phyloP scores from a whole-genome alignment of 2,888 invertebrate genomes.

The Thysanoteuthis rhombus region DNA sequence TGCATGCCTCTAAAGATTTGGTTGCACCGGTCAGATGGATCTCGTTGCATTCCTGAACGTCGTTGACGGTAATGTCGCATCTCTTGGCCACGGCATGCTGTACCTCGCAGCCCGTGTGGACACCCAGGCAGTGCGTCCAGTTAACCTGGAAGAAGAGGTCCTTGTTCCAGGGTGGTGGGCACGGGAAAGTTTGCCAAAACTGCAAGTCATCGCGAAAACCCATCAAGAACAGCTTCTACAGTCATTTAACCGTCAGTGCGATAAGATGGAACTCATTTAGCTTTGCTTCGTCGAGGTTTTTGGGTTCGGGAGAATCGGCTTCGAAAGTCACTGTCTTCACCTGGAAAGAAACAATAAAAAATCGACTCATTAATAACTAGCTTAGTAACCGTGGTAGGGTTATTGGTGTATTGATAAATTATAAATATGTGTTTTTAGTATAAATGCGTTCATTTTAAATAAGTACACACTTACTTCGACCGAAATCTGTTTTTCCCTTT shows the following conservation, averaged over 20 bases:
- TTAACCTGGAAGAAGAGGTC: constrained; percentile 41
- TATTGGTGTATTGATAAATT: no score
- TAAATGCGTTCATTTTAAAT: no score
- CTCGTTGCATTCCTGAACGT: constrained; percentile 25
- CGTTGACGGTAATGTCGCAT: constrained; percentile 39
- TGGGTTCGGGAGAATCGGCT: no score
- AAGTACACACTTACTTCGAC: no score
- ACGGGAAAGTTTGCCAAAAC: constrained; percentile 46
- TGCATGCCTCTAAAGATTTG: constrained; percentile 24
- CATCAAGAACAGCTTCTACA: constrained; percentile 24
- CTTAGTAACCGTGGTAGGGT: no score
- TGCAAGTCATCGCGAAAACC: constrained; percentile 33
- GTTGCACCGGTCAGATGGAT: constrained; percentile 24
- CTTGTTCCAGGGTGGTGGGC: constrained; percentile 47
- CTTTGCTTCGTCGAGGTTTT: background rate
- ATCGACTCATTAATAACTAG: background rate
- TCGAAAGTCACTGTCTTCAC: background rate
- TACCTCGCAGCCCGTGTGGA: constrained; percentile 40
- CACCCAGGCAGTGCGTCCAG: constrained; percentile 45
- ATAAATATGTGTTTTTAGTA: no score
- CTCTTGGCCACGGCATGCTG: constrained; percentile 44
- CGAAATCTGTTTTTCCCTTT: no score
- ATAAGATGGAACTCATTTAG: background rate
- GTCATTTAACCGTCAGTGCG: constrained; percentile 13
- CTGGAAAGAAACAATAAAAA: background rate